Evolutionary conservation across 2,888 invertebrate species (phyloP).

Genomic region (Cataglyphis livida): DNA sequence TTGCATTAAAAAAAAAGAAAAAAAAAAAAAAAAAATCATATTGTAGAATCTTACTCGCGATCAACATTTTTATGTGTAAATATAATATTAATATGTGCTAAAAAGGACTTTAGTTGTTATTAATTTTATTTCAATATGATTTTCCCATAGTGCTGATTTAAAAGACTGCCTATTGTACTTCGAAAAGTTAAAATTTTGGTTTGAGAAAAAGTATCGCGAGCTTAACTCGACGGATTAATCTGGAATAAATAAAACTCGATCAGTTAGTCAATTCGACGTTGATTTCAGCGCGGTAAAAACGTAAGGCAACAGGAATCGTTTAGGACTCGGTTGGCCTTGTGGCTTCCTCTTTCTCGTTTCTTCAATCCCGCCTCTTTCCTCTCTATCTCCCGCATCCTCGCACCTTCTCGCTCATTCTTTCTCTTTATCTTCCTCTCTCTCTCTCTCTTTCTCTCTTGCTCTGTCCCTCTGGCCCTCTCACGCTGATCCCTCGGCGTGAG

Average conservation of each 20-base stretch:
- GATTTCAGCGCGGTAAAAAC: conserved; percentile 71
- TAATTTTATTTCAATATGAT: not conserved
- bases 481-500: conserved; percentile 79
- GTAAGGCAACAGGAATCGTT: conserved; percentile 76
- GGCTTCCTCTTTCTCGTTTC: conserved; percentile 71
- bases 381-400: conserved; percentile 56
- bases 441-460: conserved; percentile 69
- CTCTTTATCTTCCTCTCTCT: conserved; percentile 38
- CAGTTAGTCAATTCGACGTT: conserved; percentile 73
- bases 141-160: not conserved
- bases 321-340: conserved; percentile 81
- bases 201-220: not conserved
- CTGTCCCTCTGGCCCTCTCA: conserved; percentile 73
- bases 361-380: conserved; percentile 61
- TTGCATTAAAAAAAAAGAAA: not conserved
- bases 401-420: conserved; percentile 39
- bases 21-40: not conserved
- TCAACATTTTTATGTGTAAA: not conserved
- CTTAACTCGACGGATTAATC: conserved; percentile 14
- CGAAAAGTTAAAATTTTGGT: not conserved
- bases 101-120: not conserved
- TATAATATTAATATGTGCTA: not conserved
- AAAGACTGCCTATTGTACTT: not conserved
- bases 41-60: not conserved
- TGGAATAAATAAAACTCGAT: conserved; percentile 76